Evolutionary conservation across 2,888 invertebrate species (phyloP), one percentile per base, ranked within the genome.

Genomic region (Andrena fulva): DNA sequence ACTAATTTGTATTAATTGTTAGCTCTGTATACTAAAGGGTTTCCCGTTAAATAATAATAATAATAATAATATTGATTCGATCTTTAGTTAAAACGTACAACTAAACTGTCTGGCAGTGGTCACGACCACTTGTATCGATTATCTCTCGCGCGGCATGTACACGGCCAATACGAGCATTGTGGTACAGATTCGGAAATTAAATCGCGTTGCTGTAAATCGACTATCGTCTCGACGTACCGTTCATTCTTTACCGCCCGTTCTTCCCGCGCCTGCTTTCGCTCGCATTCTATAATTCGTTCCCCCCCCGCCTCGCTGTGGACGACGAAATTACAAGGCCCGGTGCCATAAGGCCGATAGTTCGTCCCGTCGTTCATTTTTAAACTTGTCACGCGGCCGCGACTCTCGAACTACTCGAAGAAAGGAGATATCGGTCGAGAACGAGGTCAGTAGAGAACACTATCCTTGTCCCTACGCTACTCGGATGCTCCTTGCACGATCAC

Each of bases 381-480:
- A 73, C 63, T 64, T 48, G 24, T 35, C 31, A 48, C 66, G 62
- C 59, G 72, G 69, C 75, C 12, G 33, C 24, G 67, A 79, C 77
- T 67, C 77, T 69, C 70, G 71, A 56, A 71, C 52, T 67, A 62
- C 54, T 59, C 67, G 82, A 72, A 72, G 79, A 83, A 85, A 83
- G 83, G 82, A 70, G 77, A 85, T 84, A 78, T 63, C 67, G 72
- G 86, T 85, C 69, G 85, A 83, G 82, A 85, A 87, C 82, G 84
- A 89, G 89, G 87, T 75, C 89, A 83, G 76, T 69, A 82, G 85
- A 81, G 74, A 82, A 78, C 60, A 75, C 71, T 83, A 74, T 78
- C 70, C 70, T 77, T 74, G 68, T 71, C 69, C 69, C 33, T 60
- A 50, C 31, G 67, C 54, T 75, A 71, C 67, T 54, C 52, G 42